These are phyloP conservation scores for Ips nitidus DNA, from an alignment of 1,140 invertebrate genomes.

Conservation along the genomic window DNA sequence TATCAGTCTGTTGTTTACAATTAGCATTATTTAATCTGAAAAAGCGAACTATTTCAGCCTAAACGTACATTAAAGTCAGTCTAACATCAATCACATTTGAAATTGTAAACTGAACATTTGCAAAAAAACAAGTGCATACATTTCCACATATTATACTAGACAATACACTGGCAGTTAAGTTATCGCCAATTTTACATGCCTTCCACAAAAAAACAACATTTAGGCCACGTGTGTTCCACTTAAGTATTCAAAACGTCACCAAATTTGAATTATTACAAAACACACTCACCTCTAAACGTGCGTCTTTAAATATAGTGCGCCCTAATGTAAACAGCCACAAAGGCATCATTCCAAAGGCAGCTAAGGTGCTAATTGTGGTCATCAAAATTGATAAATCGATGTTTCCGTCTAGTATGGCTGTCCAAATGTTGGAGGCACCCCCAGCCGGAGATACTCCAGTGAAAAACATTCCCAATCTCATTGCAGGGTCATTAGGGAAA, in stretches of 20 bases:
- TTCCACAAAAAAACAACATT: too few species aligned
- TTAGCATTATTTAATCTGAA: too few species aligned
- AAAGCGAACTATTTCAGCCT: too few species aligned
- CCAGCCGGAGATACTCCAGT: constrained; percentile 89
- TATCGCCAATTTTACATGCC: too few species aligned
- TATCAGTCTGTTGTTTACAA: constrained; percentile 47
- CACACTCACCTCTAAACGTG: constrained; percentile 15
- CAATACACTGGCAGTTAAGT: too few species aligned
- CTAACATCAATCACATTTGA: neutral
- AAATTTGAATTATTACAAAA: neutral
- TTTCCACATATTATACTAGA: too few species aligned
- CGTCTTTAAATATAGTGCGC: constrained; percentile 64
- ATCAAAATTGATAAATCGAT: constrained; percentile 88
- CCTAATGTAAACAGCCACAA: constrained; percentile 93
- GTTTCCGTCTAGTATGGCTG: constrained; percentile 83
- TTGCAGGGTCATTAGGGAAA: constrained; percentile 67
- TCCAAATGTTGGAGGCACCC: constrained; percentile 94
- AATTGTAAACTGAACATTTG: too few species aligned
- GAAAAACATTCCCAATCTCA: constrained; percentile 88
- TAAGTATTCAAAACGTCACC: too few species aligned
- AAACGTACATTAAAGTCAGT: neutral
- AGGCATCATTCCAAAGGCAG: constrained; percentile 73
- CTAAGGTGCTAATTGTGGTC: constrained; percentile 76
- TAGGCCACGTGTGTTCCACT: too few species aligned
- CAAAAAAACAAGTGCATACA: too few species aligned